These are phyloP conservation scores for Bradypodion ventrale DNA, from an alignment of 2,797 vertebrate genomes.

Conservation along the genomic window DNA sequence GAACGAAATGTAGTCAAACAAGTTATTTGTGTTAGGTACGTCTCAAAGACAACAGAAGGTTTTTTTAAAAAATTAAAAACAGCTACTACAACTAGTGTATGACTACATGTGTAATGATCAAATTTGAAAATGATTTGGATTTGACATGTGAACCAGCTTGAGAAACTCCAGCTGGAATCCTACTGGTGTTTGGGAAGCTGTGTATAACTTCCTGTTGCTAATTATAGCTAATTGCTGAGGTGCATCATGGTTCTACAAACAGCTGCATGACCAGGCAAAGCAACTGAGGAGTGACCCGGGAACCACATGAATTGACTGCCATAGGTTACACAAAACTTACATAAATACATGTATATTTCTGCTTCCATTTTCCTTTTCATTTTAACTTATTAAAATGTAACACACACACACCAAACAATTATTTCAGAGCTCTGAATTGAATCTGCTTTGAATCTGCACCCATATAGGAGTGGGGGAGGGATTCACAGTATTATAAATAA, in stretches of 20 bases:
- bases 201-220: no score
- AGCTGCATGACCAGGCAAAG: no score
- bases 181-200: no score
- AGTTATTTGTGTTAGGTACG: background rate
- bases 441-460: no score
- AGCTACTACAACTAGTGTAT: background rate
- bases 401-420: background rate
- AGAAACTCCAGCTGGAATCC: background rate
- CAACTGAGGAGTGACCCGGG: no score
- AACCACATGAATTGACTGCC: no score
- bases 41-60: background rate
- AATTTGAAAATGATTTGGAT: background rate
- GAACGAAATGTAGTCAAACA: slow-evolving; percentile 7
- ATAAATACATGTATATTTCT: no score
- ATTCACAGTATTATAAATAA: no score
- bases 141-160: background rate
- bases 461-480: no score
- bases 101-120: background rate
- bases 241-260: no score
- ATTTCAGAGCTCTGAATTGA: background rate
- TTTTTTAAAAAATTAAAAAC: background rate
- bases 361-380: background rate
- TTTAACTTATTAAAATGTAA: background rate
- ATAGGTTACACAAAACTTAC: no score
- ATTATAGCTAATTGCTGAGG: no score